These are phyloP conservation scores for Phymastichus coffea DNA, from an alignment of 1,140 invertebrate genomes.

Conservation along the genomic window DNA sequence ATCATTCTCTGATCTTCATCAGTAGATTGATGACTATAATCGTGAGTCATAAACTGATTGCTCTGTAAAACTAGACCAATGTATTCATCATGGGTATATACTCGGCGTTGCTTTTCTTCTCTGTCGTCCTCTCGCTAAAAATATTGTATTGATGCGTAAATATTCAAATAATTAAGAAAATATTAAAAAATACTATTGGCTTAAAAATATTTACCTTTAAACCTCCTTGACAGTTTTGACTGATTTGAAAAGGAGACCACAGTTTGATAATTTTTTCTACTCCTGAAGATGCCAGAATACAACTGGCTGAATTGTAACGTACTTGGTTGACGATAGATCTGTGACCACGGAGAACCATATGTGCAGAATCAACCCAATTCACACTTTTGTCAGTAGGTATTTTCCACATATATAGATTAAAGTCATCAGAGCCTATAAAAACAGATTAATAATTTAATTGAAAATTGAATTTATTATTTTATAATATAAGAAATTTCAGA, in stretches of 20 bases:
- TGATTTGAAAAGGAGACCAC: slow-evolving; percentile 52
- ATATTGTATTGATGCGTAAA: slow-evolving; percentile 3
- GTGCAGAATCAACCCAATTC: slow-evolving; percentile 67
- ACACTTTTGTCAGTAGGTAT: slow-evolving; percentile 66
- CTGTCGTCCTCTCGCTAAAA: slow-evolving; percentile 47
- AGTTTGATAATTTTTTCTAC: slow-evolving; percentile 95
- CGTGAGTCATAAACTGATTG: slow-evolving; percentile 74
- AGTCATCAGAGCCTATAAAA: slow-evolving; percentile 88
- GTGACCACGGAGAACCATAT: slow-evolving; percentile 85
- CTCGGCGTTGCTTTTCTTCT: slow-evolving; percentile 68
- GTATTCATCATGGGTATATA: slow-evolving; percentile 86
- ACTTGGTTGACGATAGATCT: slow-evolving; percentile 96
- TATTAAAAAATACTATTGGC: not conserved
- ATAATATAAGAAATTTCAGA: not conserved
- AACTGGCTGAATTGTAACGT: slow-evolving; percentile 81
- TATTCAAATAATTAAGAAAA: not conserved
- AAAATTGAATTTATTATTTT: slow-evolving; percentile 4
- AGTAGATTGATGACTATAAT: slow-evolving; percentile 80
- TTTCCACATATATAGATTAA: slow-evolving; percentile 93
- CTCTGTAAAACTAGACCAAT: slow-evolving; percentile 77
- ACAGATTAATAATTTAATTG: not conserved
- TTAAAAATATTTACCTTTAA: slow-evolving; percentile 42
- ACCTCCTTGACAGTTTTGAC: slow-evolving; percentile 44
- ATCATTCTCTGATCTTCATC: slow-evolving; percentile 92
- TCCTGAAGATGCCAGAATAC: slow-evolving; percentile 87